Evolutionary conservation across 2,113 vertebrate species (phyloP), one percentile per base, ranked within the genome.

Genomic region (Dipodomys stephensi): DNA sequence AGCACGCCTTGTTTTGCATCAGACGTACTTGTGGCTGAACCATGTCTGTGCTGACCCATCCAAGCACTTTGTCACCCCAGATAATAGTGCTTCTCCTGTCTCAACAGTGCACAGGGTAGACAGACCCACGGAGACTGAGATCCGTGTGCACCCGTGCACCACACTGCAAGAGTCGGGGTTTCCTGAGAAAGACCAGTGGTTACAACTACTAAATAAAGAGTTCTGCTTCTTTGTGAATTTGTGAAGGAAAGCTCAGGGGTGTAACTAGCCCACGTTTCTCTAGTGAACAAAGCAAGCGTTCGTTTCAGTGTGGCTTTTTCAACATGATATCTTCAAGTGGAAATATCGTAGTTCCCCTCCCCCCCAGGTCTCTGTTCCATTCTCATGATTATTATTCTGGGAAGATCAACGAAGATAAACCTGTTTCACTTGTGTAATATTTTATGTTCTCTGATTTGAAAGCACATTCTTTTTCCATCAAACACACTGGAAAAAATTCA

Each of bases 381-480:
- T 73, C 79, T 77, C 35, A 9, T 79, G n/a, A 83, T 77, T 39
- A 53, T 88, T 85, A 68, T 73, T 86, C 85, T 57, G 67, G 32
- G 64, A 62, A 68, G 67, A 30, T 71, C 68, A 39, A 39, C 76
- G 82, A 19, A 88, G 3, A 57, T 32, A 32, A 90, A 79, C 32
- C 2, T 71, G 25, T 44, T 65, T 93, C 39, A 27, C 4, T 3
- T 57, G 3, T 62, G 32, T 67, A 67, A n/a, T 68, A 39, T 71
- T 90, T 94, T 74, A 49, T 65, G 39, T 62, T 23, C 77, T 91
- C 53, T 84, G 68, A 74, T 83, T 90, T 85, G n/a, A 72, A 62
- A 64, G 28, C 68, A 15, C 20, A 39, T 68, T 79, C 39, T 83
- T 91, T 92, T 77, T 32, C 44, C 73, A 89, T 94, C 71, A 82